phyloP scores from a whole-genome alignment of 2,888 invertebrate genomes.

The Ypsolopha scabrella region DNA sequence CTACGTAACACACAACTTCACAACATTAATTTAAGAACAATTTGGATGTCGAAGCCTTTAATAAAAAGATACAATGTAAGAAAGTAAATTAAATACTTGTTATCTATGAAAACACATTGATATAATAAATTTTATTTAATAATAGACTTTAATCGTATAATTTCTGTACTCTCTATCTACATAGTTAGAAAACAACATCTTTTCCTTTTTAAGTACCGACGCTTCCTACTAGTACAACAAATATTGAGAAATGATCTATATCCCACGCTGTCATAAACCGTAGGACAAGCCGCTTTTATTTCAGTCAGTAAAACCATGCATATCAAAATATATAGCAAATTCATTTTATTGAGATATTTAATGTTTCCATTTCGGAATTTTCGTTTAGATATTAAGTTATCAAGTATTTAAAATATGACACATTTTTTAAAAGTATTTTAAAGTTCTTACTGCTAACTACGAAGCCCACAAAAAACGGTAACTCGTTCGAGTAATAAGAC shows the following conservation, averaged over 20 bases:
- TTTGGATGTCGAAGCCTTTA: constrained; percentile 14
- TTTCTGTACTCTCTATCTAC: constrained; percentile 40
- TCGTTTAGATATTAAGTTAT: neutral
- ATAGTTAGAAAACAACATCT: constrained; percentile 27
- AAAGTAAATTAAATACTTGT: constrained; percentile 17
- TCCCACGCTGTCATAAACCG: neutral
- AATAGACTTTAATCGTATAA: constrained; percentile 33
- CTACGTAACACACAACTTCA: constrained; percentile 35
- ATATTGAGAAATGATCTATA: constrained; percentile 1
- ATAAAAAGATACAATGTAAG: constrained; percentile 20
- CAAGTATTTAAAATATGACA: constrained; percentile 32
- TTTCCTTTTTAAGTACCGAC: constrained; percentile 50
- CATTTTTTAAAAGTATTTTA: constrained; percentile 6
- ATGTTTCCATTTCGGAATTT: neutral
- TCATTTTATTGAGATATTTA: constrained; percentile 24
- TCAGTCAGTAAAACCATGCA: constrained; percentile 48
- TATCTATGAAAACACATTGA: constrained; percentile 25
- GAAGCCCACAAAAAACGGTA: too few relatives aligned
- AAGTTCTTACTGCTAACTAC: neutral
- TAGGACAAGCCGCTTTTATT: constrained; percentile 1
- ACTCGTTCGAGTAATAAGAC: too few relatives aligned
- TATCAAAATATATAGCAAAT: constrained; percentile 65
- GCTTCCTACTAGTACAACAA: constrained; percentile 25
- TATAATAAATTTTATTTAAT: constrained; percentile 41
- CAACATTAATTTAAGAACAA: constrained; percentile 15